Conservation (phyloP, 1,140 invertebrate genomes). For the Halesus radiatus region DNA sequence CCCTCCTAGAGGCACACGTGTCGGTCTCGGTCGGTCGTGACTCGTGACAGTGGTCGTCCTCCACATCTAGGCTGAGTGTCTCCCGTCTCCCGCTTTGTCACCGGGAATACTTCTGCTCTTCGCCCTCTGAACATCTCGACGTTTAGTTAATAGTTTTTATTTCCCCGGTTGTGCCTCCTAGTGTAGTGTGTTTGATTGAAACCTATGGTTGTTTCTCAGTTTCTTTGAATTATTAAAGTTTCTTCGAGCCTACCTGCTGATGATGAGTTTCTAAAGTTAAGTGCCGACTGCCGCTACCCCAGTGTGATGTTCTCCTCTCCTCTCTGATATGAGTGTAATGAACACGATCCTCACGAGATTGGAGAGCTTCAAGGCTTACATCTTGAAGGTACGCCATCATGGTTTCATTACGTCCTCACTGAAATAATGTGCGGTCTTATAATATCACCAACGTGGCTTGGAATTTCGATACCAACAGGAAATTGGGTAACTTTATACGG, state of each 20-base stretch:
- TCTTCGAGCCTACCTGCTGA: neutral
- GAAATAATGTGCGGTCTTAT: too few relatives aligned
- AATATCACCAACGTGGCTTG: too few relatives aligned
- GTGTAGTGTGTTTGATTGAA: too few relatives aligned
- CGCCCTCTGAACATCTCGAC: neutral
- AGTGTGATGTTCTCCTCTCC: neutral
- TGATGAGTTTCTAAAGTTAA: neutral
- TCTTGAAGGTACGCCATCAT: conserved; percentile 43
- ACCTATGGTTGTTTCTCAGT: neutral
- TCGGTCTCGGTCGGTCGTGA: neutral
- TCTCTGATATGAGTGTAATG: conserved; percentile 42
- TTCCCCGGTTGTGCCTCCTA: too few relatives aligned
- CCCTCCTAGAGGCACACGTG: conserved; percentile 39
- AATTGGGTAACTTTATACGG: neutral
- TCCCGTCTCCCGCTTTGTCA: neutral
- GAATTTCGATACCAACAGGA: neutral
- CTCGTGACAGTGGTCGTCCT: neutral
- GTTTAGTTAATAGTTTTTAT: neutral
- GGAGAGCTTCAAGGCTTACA: conserved; percentile 44
- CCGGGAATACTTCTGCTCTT: neutral
- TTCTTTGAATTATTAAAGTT: neutral
- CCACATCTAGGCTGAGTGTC: neutral
- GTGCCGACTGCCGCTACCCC: neutral
- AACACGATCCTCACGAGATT: conserved; percentile 37
- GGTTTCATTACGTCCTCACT: neutral